Percentiles rank a stretch among this genome's conserved stretches.
These are phyloP conservation scores for Stenoptilia bipunctidactyla DNA, from an alignment of 2,888 invertebrate species.

Conservation along the genomic window DNA sequence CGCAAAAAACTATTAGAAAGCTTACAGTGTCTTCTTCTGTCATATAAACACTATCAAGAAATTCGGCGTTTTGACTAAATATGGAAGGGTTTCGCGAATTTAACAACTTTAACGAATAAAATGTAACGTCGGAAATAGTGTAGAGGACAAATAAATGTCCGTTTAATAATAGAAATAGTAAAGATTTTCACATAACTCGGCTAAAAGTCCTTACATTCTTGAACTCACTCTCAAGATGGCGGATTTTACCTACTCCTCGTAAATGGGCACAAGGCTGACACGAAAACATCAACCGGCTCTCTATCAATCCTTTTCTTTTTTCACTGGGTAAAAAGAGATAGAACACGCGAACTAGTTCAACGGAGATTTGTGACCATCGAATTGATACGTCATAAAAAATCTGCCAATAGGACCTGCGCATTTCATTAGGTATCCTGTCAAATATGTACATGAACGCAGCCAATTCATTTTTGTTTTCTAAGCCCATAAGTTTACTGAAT, in stretches of 20 bases:
- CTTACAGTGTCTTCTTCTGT: conserved; percentile 68
- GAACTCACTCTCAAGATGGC: conserved; percentile 76
- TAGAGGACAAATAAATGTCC: conserved; percentile 38
- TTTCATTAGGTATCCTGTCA: conserved; percentile 28
- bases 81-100: conserved; percentile 37
- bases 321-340: conserved; percentile 45
- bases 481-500: too few species aligned
- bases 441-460: conserved; percentile 36
- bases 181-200: conserved; percentile 57
- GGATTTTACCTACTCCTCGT: conserved; percentile 71
- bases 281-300: conserved; percentile 70
- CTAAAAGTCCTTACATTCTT: conserved; percentile 71
- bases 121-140: conserved; percentile 27
- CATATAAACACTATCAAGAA: conserved; percentile 68
- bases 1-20: conserved; percentile 71
- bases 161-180: conserved; percentile 62
- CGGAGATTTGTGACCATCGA: conserved; percentile 26
- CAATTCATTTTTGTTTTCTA: too few species aligned
- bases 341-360: conserved; percentile 50
- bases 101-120: conserved; percentile 30
- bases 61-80: conserved; percentile 50
- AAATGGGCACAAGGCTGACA: conserved; percentile 72
- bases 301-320: conserved; percentile 57
- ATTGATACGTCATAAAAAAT: conserved; percentile 46
- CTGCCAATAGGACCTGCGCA: conserved; percentile 61